phyloP scores from a whole-genome alignment of 2,113 vertebrate species.

The Saccopteryx bilineata region DNA sequence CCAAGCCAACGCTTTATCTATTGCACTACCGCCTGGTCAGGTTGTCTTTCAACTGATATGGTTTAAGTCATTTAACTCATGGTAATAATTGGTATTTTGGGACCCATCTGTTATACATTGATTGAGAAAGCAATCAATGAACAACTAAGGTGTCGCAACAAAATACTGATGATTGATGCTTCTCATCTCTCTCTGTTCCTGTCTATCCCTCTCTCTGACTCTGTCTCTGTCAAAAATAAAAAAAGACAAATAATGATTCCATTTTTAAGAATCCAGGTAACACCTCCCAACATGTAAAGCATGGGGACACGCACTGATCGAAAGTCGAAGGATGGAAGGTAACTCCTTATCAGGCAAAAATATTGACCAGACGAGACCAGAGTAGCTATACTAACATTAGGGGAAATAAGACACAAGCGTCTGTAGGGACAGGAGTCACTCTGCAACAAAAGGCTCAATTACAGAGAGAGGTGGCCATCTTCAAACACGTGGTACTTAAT shows the following conservation, averaged over 20 bases:
- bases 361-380: background rate
- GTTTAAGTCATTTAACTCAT: no score
- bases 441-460: background rate
- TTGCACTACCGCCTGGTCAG: no score
- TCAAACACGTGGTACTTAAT: background rate
- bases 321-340: background rate
- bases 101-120: no score
- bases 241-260: background rate
- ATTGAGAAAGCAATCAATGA: no score
- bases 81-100: no score
- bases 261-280: background rate
- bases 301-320: background rate
- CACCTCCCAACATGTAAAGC: background rate
- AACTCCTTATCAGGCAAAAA: background rate
- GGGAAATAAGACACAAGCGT: background rate
- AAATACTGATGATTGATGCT: no score
- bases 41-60: no score
- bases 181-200: no score
- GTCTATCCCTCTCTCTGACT: no score
- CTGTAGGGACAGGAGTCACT: background rate
- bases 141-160: no score
- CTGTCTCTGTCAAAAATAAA: background rate
- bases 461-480: background rate
- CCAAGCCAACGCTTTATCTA: no score
- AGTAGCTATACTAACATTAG: background rate